These are phyloP conservation scores for Cerastoderma edule DNA, from an alignment of 2,888 invertebrate species.

Conservation along the genomic window DNA sequence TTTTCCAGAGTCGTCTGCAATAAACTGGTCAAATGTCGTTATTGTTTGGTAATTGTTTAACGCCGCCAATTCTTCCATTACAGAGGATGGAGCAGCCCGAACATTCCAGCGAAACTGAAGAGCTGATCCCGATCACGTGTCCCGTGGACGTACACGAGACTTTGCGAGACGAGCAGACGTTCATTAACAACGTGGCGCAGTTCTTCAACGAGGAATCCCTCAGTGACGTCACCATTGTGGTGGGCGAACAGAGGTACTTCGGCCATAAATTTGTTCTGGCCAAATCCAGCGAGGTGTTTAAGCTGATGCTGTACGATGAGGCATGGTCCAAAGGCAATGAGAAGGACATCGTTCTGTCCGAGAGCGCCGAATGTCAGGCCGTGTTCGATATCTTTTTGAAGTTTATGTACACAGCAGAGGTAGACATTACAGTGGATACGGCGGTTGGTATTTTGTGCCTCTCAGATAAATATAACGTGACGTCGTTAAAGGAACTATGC, in stretches of 20 bases:
- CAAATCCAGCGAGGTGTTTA: slow-evolving; percentile 83
- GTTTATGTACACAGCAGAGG: slow-evolving; percentile 83
- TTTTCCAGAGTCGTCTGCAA: slow-evolving; percentile 1
- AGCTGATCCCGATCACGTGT: slow-evolving; percentile 33
- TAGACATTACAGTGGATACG: slow-evolving; percentile 77
- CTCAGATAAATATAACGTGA: slow-evolving; percentile 83
- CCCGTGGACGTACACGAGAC: slow-evolving; percentile 52
- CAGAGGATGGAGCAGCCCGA: slow-evolving; percentile 32
- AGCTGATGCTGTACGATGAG: slow-evolving; percentile 82
- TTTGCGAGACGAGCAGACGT: slow-evolving; percentile 79
- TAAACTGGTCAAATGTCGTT: too few relatives aligned
- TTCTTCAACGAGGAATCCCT: slow-evolving; percentile 81
- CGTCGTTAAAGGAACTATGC: slow-evolving; percentile 81
- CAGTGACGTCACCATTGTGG: slow-evolving; percentile 80
- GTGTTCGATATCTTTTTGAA: slow-evolving; percentile 82
- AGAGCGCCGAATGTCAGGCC: slow-evolving; percentile 80
- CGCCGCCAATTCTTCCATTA: slow-evolving; percentile 3
- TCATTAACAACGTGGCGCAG: slow-evolving; percentile 81
- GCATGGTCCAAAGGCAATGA: slow-evolving; percentile 76
- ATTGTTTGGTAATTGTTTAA: background rate
- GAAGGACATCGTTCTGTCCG: slow-evolving; percentile 79
- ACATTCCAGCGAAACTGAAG: slow-evolving; percentile 11
- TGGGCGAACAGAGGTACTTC: slow-evolving; percentile 74
- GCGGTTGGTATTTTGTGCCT: slow-evolving; percentile 83
- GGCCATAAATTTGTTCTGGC: slow-evolving; percentile 83